Conservation (phyloP, 1,140 invertebrate genomes). For the Ips typographus region DNA sequence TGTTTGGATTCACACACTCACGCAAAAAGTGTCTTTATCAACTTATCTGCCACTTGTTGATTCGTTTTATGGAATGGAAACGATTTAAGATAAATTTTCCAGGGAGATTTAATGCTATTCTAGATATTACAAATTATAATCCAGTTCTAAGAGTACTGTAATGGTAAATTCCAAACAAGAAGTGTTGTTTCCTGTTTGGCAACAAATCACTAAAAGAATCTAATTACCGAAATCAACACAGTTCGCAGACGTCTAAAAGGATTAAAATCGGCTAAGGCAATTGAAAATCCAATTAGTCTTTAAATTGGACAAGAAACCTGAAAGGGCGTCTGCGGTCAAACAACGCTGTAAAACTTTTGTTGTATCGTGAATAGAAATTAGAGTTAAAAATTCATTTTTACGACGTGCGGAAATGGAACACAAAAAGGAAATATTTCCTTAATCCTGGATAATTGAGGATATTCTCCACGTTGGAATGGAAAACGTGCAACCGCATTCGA, state of each 20-base stretch:
- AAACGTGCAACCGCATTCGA: conserved; percentile 31
- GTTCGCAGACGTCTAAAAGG: conserved; percentile 4
- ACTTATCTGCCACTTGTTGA: background rate
- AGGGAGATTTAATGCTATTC: too few species aligned
- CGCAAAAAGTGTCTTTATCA: conserved; percentile 3
- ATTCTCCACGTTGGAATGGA: conserved; percentile 25
- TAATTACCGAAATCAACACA: conserved; percentile 1
- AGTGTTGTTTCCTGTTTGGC: too few species aligned
- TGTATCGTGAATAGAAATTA: background rate
- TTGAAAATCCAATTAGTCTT: conserved; percentile 31
- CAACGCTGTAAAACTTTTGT: conserved; percentile 9
- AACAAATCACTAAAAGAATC: background rate
- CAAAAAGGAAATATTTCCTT: background rate
- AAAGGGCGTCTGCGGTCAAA: conserved; percentile 28
- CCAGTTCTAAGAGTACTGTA: too few species aligned
- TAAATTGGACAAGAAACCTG: conserved; percentile 33
- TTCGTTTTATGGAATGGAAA: background rate
- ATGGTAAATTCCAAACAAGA: too few species aligned
- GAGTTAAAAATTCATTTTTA: too few species aligned
- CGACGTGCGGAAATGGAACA: too few species aligned
- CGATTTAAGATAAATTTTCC: too few species aligned
- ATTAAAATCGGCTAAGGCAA: conserved; percentile 23
- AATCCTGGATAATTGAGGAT: conserved; percentile 24
- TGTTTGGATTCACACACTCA: background rate
- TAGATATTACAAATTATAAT: too few species aligned